Conservation (phyloP, 2,113 vertebrate species). For the Saguinus midas region DNA sequence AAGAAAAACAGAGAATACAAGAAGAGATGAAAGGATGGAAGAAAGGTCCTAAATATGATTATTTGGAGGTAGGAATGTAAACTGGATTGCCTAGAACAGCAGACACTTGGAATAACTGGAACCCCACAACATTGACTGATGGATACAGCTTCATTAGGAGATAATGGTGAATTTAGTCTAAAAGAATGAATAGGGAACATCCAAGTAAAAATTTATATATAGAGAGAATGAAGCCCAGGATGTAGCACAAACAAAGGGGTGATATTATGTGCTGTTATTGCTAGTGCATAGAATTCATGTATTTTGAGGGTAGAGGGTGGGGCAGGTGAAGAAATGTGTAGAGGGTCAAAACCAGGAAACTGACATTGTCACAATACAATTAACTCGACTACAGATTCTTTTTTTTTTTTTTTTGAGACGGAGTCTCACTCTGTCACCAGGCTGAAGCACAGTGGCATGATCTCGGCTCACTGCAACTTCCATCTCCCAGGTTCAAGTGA, state of each 20-base stretch:
- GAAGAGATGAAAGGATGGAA: background rate
- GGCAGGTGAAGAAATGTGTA: background rate
- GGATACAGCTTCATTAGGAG: background rate
- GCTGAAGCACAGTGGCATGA: too few relatives aligned
- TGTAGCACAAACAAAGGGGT: background rate
- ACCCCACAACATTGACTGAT: background rate
- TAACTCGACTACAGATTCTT: background rate
- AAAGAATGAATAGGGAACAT: background rate
- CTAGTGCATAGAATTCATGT: background rate
- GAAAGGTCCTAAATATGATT: background rate
- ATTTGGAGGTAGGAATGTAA: background rate
- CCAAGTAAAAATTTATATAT: background rate
- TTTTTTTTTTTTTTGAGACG: too few relatives aligned
- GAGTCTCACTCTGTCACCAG: too few relatives aligned
- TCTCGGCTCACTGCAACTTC: too few relatives aligned
- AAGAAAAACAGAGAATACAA: background rate
- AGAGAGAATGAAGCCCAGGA: background rate
- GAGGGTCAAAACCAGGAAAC: background rate
- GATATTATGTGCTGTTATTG: background rate
- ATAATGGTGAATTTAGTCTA: slow-evolving; percentile 1
- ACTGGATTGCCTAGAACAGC: background rate
- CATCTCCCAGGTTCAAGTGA: too few relatives aligned
- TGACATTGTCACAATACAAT: background rate
- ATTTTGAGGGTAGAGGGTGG: background rate
- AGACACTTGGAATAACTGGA: background rate